Evolutionary conservation across 2,888 invertebrate genomes (phyloP), one percentile per base, ranked within the genome.

Genomic region (Plebejus anna): DNA sequence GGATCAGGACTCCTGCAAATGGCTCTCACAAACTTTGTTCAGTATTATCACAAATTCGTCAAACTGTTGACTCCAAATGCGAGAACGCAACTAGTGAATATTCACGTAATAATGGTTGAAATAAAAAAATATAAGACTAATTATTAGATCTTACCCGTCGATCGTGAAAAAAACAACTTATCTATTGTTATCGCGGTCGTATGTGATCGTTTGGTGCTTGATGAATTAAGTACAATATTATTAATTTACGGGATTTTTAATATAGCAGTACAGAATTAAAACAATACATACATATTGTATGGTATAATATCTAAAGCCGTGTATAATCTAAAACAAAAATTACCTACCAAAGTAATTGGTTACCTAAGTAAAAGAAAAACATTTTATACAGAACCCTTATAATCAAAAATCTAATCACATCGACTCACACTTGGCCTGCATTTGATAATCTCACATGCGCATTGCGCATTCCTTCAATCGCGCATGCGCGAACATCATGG

Each of bases 81-180:
- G 0, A 94, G 97, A 80, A 97, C 97, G 7, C 98, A 99, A 88
- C 95, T 99, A 76, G 98, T 99, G 4, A 99, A 99, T 88, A 98
- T 99, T 84, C 99, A 99, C 93, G 98, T 99, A 78, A 97, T 99
- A 78, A 99, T 99, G 98, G 98, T 99, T 1, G 99, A 99, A 94
- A 98, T 99, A 80, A 99, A 99, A 90, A 99, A 99, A 94, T 99
- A 99, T 91, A 99, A 99, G 94, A 98, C 98, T 7, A 97, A 97
- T 89, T 99, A 98, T 92, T 98, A 94, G 11, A 9, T 9, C 42
- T 42, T 42, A 22, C 22, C 22, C 22, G 22, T 22, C 22, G 22
- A 22, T 22, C 22, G n/a, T n/a, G 22, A 22, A 22, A 22, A 22
- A 22, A 22, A 22, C 22, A 22, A 22, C n/a, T n/a, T n/a, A n/a